These are phyloP conservation scores for Morpho helenor DNA, from an alignment of 2,888 invertebrate genomes.

Conservation along the genomic window DNA sequence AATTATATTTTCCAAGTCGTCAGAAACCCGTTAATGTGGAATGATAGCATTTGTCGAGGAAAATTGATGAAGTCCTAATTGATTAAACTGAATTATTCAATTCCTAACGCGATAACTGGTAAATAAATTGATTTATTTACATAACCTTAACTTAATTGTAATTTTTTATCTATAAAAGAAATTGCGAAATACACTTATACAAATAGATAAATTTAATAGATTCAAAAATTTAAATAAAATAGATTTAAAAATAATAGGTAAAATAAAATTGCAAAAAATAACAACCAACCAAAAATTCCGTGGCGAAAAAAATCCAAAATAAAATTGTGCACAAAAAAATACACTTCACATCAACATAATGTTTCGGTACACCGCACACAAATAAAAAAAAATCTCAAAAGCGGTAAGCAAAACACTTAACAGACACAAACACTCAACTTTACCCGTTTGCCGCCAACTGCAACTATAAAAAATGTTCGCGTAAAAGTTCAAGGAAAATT, in stretches of 20 bases:
- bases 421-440: slow-evolving; percentile 70
- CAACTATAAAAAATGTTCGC: slow-evolving; percentile 43
- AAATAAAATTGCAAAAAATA: slow-evolving; percentile 41
- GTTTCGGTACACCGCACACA: slow-evolving; percentile 64
- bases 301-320: slow-evolving; percentile 75
- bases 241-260: slow-evolving; percentile 21
- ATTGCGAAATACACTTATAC: slow-evolving; percentile 7
- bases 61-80: slow-evolving; percentile 36
- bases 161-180: too few relatives aligned
- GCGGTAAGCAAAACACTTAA: slow-evolving; percentile 64
- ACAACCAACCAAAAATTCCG: slow-evolving; percentile 73
- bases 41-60: slow-evolving; percentile 40
- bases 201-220: slow-evolving; percentile 6
- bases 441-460: slow-evolving; percentile 73
- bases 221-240: slow-evolving; percentile 22
- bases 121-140: slow-evolving; percentile 7
- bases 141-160: background rate
- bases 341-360: slow-evolving; percentile 70
- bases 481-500: slow-evolving; percentile 39
- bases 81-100: slow-evolving; percentile 27
- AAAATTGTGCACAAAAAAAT: slow-evolving; percentile 68
- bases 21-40: slow-evolving; percentile 43
- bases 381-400: slow-evolving; percentile 58
- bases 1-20: slow-evolving; percentile 43
- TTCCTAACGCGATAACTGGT: slow-evolving; percentile 14